Base-by-base conservation (phyloP, 1,140 invertebrate species). In the Orius insidiosus region DNA sequence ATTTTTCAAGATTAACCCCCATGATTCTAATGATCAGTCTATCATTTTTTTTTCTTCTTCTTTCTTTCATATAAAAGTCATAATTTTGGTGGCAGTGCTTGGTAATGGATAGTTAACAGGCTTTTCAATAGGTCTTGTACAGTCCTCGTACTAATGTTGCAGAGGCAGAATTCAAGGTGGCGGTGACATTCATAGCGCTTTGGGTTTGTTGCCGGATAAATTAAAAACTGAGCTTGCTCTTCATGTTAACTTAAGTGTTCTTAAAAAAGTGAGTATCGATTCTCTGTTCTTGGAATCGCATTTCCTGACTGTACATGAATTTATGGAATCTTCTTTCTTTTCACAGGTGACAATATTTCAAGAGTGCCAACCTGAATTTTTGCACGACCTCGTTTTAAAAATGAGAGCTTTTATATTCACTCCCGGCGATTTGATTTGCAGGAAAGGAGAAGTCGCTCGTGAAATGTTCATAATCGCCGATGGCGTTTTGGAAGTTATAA, bases 381-480 rank as follows among this genome's bases (percentile, higher is more conserved):
- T n/a, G n/a, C n/a, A n/a, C n/a, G n/a, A n/a, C n/a, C n/a, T 97
- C 34, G 90, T 97, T 14, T 69, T 97, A 33, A 97, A 97, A 65
- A 97, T 97, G 92, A 89, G 87, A 63, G 88, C 89, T 2, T 94
- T 90, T 60, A 96, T 96, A 61, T 96, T 95, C 60, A 95, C 90
- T 9, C 92, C 90, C 0, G 92, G 90, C 15, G 92, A 96, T 63
- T 80, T 92, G 31, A 94, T 96, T 56, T 96, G 90, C 59, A 72
- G 90, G 2, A 89, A 93, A 63, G 90, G 88, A 54, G 80, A 93
- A 69, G 86, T 93, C 9, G 92, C 90, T 0, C 66, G 90, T 54
- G 92, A 97, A 66, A 96, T 97, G 90, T 97, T 96, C 58, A 96
- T 97, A 55, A 95, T 96, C 56, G 90, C 90, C 7, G 90, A 95